Percentiles rank a stretch among this genome's conserved stretches.
These are phyloP conservation scores for Spinus pinus DNA, from an alignment of 2,797 vertebrate species.

Conservation along the genomic window DNA sequence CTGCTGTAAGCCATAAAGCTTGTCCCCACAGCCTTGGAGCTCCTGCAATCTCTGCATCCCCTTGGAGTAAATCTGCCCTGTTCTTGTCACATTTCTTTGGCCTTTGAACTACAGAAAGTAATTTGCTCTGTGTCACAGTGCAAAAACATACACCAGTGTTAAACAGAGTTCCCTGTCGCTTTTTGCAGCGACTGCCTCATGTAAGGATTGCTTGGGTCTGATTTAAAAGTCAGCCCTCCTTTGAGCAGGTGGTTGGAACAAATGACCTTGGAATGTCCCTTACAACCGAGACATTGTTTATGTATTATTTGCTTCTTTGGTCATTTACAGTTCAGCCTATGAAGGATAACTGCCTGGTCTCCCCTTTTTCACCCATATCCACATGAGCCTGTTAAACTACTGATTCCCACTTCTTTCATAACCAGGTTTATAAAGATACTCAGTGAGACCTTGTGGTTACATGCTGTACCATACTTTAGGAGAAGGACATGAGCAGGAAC, in stretches of 20 bases:
- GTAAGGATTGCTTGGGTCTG: background rate
- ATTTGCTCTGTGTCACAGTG: background rate
- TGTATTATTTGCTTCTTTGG: background rate
- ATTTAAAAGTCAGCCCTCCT: background rate
- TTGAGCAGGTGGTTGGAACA: background rate
- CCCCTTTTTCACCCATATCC: background rate
- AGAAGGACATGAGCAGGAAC: background rate
- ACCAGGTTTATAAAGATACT: background rate
- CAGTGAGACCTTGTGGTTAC: background rate
- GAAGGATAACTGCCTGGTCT: background rate
- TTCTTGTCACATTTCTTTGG: background rate
- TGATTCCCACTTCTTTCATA: background rate
- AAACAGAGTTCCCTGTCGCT: background rate
- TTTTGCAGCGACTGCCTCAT: background rate
- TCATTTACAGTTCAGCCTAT: background rate
- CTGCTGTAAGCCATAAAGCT: rapidly evolving
- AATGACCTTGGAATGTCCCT: background rate
- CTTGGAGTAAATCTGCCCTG: background rate
- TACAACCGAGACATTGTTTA: background rate
- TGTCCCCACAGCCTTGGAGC: background rate
- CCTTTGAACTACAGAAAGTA: background rate
- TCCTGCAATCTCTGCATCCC: background rate
- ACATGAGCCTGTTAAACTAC: background rate
- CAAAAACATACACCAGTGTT: rapidly evolving
- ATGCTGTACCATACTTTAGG: background rate